Percentiles rank a stretch among this genome's conserved stretches.
phyloP scores from a whole-genome alignment of 1,140 invertebrate genomes.

The Campoletis sonorensis region DNA sequence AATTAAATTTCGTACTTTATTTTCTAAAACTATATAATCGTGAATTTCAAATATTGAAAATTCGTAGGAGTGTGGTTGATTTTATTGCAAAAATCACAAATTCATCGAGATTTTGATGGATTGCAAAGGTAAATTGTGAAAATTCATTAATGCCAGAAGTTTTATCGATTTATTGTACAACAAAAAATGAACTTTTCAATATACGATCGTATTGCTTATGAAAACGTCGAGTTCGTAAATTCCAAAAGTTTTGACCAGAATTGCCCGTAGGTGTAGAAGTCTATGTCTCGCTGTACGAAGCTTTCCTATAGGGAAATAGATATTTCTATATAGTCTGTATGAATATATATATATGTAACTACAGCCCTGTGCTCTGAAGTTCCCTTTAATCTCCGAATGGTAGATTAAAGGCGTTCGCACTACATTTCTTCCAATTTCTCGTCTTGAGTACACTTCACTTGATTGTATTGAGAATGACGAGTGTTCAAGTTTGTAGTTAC shows the following conservation, averaged over 20 bases:
- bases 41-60: too few species aligned
- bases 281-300: neutral
- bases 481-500: neutral
- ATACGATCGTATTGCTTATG: too few species aligned
- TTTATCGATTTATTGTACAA: too few species aligned
- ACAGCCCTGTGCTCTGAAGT: neutral
- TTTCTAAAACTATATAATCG: too few species aligned
- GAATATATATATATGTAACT: neutral
- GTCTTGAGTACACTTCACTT: neutral
- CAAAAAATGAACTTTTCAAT: too few species aligned
- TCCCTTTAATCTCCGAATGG: constrained; percentile 15
- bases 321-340: neutral
- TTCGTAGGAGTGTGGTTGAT: too few species aligned
- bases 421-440: constrained; percentile 17
- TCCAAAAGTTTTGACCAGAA: neutral
- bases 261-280: neutral
- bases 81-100: too few species aligned
- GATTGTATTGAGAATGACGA: constrained; percentile 3
- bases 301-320: neutral
- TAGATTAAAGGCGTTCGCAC: constrained; percentile 9
- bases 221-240: too few species aligned
- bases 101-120: too few species aligned
- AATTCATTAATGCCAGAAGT: too few species aligned
- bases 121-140: too few species aligned
- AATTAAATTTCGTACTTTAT: too few species aligned